phyloP scores from a whole-genome alignment of 2,113 vertebrate genomes.

The Saimiri boliviensis region DNA sequence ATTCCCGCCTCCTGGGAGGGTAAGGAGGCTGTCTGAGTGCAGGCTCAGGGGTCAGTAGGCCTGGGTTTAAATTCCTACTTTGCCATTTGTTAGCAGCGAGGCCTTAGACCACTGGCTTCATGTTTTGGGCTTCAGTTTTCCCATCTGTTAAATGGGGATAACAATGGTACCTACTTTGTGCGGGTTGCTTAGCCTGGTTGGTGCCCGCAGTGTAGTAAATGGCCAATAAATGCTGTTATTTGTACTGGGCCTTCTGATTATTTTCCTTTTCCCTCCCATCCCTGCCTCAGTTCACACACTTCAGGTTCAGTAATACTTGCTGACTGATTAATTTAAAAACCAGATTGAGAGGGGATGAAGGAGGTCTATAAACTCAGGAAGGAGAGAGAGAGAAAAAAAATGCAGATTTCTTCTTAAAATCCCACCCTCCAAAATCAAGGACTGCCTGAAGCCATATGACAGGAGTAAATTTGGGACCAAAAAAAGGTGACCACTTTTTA shows the following conservation, averaged over 20 bases:
- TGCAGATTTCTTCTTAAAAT: slow-evolving; percentile 33
- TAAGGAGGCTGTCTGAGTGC: neutral
- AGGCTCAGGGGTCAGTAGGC: neutral
- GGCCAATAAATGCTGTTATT: neutral
- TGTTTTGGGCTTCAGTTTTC: slow-evolving; percentile 7
- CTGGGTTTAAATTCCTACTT: slow-evolving; percentile 4
- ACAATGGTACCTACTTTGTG: neutral
- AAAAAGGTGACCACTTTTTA: slow-evolving; percentile 44
- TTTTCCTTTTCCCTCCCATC: slow-evolving; percentile 1
- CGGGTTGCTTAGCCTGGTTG: neutral
- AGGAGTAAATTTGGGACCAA: neutral
- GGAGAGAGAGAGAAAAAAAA: slow-evolving; percentile 17
- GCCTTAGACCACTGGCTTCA: neutral
- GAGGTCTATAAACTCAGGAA: slow-evolving; percentile 40
- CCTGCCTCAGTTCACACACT: slow-evolving; percentile 20
- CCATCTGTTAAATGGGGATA: slow-evolving; percentile 27
- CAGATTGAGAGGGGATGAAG: neutral
- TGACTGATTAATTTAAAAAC: slow-evolving; percentile 35
- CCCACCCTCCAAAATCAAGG: neutral
- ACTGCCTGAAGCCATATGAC: neutral
- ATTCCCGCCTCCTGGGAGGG: neutral
- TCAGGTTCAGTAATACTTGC: slow-evolving; percentile 43
- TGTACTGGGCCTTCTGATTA: neutral
- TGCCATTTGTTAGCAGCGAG: slow-evolving; percentile 12
- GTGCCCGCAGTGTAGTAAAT: neutral